Conservation (phyloP, 2,113 vertebrate species). For the Phocoena sinus region DNA sequence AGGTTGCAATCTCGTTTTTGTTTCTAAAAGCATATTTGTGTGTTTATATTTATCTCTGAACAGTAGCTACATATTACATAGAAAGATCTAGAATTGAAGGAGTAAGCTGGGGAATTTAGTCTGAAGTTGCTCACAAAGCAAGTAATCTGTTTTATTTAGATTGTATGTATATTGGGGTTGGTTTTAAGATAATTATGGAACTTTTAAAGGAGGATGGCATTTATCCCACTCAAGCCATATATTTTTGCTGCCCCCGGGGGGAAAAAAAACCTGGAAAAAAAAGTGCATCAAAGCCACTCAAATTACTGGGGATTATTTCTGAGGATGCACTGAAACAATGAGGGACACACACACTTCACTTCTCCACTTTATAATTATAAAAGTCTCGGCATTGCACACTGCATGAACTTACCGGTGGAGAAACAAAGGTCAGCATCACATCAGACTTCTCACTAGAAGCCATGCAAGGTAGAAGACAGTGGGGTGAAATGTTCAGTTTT, state of each 20-base stretch:
- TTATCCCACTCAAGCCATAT: not conserved
- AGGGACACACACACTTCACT: not conserved
- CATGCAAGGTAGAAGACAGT: not conserved
- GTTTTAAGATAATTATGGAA: not conserved
- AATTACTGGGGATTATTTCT: not conserved
- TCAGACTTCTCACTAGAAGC: not conserved
- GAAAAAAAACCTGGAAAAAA: not conserved
- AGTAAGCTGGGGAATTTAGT: not conserved
- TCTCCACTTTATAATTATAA: not conserved
- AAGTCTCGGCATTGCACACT: not conserved
- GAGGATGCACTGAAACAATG: not conserved
- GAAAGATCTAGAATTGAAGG: not conserved
- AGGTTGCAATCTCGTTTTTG: not conserved
- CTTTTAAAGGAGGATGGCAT: not conserved
- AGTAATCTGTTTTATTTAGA: not conserved
- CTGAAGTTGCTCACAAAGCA: not conserved
- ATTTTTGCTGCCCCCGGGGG: not conserved
- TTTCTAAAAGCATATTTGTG: not conserved
- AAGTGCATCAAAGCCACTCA: not conserved
- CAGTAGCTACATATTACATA: not conserved
- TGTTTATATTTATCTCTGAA: not conserved
- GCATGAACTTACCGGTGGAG: not conserved
- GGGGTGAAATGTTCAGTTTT: not conserved
- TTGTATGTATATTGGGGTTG: not conserved
- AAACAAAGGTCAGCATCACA: not conserved